Conservation (phyloP, 2,113 vertebrate genomes). For the Pollimyrus isidori region DNA sequence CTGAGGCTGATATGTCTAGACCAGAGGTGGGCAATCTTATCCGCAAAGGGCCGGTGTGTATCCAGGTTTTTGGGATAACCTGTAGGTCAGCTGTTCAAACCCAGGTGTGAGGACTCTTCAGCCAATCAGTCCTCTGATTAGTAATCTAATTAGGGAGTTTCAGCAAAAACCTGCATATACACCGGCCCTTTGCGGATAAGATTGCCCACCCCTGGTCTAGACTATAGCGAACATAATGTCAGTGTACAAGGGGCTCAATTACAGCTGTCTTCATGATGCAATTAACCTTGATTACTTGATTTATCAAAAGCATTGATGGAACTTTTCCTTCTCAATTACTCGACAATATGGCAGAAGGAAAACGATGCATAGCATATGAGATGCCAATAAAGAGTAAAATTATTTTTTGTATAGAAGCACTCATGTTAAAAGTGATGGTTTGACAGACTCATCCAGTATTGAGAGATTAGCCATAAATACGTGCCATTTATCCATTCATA, state of each 20-base stretch:
- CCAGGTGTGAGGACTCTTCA: too few relatives aligned
- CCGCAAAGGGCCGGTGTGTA: too few relatives aligned
- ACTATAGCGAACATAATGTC: neutral
- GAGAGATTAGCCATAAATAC: neutral
- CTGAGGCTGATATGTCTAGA: neutral
- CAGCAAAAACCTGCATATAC: too few relatives aligned
- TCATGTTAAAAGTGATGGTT: neutral
- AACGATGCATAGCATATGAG: neutral
- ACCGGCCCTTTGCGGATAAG: too few relatives aligned
- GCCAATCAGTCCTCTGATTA: too few relatives aligned
- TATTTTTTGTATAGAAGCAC: neutral
- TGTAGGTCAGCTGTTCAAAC: too few relatives aligned
- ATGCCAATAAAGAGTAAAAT: neutral
- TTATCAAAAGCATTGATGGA: neutral
- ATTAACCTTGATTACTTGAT: neutral
- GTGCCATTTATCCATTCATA: neutral
- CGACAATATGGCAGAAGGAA: neutral
- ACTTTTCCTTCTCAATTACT: neutral
- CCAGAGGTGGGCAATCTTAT: too few relatives aligned
- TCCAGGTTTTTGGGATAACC: too few relatives aligned
- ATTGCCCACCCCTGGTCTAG: too few relatives aligned
- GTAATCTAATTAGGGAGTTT: too few relatives aligned
- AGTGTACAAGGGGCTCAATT: neutral
- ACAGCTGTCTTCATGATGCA: neutral
- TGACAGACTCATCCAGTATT: neutral